Evolutionary conservation across 2,797 vertebrate genomes (phyloP).

Genomic region (Schizothorax lantsangensis): DNA sequence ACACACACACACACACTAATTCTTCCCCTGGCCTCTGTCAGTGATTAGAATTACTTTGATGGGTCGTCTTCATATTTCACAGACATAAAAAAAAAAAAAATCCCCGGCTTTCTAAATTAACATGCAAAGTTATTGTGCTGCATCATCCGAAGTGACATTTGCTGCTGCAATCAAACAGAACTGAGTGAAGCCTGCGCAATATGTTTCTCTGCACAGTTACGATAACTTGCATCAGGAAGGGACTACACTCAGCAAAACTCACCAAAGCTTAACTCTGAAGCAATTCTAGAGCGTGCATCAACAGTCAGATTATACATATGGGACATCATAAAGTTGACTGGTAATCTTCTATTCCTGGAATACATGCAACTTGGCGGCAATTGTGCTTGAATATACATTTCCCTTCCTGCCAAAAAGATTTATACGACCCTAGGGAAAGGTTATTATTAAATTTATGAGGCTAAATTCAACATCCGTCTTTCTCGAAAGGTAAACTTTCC

Average conservation of each 20-base stretch:
- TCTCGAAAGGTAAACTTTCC: constrained; percentile 76
- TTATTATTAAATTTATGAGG: constrained; percentile 68
- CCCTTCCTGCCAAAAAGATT: constrained; percentile 70
- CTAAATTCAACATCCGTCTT: constrained; percentile 76
- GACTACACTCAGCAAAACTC: constrained; percentile 72
- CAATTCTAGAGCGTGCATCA: constrained; percentile 70
- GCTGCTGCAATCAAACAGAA: constrained; percentile 74
- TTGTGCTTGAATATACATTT: constrained; percentile 61
- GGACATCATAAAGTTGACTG: constrained; percentile 64
- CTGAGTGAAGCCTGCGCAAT: constrained; percentile 63
- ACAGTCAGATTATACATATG: constrained; percentile 76
- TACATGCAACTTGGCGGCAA: constrained; percentile 58
- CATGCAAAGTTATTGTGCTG: constrained; percentile 40
- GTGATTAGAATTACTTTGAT: constrained; percentile 33
- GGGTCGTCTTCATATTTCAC: constrained; percentile 10
- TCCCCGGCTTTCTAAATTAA: constrained; percentile 20
- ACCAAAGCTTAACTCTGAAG: constrained; percentile 76
- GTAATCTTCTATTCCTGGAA: constrained; percentile 61
- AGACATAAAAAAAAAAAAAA: constrained; percentile 22
- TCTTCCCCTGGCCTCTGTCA: constrained; percentile 24
- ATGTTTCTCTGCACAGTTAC: constrained; percentile 74
- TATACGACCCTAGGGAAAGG: constrained; percentile 67
- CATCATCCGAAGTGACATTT: constrained; percentile 61
- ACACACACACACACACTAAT: not conserved
- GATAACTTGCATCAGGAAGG: constrained; percentile 72